Conservation (phyloP, 2,113 vertebrate species). For the cattle (Bos taurus) region DNA sequence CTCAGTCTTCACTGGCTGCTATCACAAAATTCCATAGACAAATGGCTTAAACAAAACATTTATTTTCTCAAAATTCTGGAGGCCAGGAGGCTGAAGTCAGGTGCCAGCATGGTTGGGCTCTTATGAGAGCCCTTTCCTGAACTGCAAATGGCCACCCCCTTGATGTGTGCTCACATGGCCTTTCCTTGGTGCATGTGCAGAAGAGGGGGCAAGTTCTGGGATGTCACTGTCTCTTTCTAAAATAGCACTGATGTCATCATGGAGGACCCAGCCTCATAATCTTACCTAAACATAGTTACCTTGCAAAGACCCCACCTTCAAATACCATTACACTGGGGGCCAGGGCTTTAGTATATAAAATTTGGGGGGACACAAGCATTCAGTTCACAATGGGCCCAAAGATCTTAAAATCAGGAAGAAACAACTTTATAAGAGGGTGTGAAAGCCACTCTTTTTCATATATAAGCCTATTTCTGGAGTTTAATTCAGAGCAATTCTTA, state of each 20-base stretch:
- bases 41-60: not conserved
- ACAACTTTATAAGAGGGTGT: not conserved
- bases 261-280: not conserved
- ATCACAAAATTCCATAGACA: not conserved
- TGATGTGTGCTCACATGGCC: not conserved
- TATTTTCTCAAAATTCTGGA: not conserved
- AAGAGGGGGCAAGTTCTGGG: not conserved
- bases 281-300: not conserved
- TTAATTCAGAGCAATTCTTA: not conserved
- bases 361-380: not conserved
- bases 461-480: not conserved
- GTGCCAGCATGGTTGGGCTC: not conserved
- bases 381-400: not conserved
- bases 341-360: not conserved
- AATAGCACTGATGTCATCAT: not conserved
- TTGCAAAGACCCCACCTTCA: not conserved
- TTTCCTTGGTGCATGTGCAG: not conserved
- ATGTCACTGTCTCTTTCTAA: not conserved
- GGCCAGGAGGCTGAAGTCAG: not conserved
- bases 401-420: not conserved
- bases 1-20: not conserved
- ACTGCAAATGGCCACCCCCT: not conserved
- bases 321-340: not conserved
- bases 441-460: not conserved
- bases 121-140: not conserved